Evolutionary conservation across 2,888 invertebrate genomes (phyloP), one percentile per base, ranked within the genome.

Genomic region (Erynnis tages): DNA sequence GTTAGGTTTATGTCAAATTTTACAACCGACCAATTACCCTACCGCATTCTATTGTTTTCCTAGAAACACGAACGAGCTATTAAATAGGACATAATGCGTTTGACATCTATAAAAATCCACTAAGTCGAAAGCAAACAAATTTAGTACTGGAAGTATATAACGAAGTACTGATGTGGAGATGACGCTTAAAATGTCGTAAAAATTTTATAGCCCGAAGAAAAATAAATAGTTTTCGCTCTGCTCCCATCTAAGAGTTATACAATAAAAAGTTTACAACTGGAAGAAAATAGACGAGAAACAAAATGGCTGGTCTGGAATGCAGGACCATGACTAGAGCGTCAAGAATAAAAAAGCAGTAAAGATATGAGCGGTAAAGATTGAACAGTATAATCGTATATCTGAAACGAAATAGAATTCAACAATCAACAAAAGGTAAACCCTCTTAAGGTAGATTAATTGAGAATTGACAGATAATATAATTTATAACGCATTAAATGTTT

Each of bases 121-220:
- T 55, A 58, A 63, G 53, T 55, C 58, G 46, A 63, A 61, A 47
- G 57, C 54, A 62, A 65, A 60, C 62, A 61, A 54, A 62, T 54
- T 41, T 54, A 48, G 49, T 40, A 41, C 53, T 40, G 40, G 45
- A 58, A 64, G 58, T 59, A 62, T 59, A 59, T 58, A 65, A 64
- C 63, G 58, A 65, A 63, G 59, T 54, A 66, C 67, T 67, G 69
- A 72, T 79, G 76, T 78, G 75, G 69, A 69, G 70, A 71, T 73
- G 76, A 75, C 80, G 76, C 86, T 88, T 85, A 84, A 86, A 82
- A 67, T 69, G 75, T 71, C 82, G 79, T 88, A 79, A 87, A 87
- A 65, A 34, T 72, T 83, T 85, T 79, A 87, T 73, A 69, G 77
- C 72, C 71, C 62, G 63, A 76, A 82, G 74, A 76, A 77, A 82